Base-by-base conservation (phyloP, 2,113 vertebrate genomes). In the Neoarius graeffei region DNA sequence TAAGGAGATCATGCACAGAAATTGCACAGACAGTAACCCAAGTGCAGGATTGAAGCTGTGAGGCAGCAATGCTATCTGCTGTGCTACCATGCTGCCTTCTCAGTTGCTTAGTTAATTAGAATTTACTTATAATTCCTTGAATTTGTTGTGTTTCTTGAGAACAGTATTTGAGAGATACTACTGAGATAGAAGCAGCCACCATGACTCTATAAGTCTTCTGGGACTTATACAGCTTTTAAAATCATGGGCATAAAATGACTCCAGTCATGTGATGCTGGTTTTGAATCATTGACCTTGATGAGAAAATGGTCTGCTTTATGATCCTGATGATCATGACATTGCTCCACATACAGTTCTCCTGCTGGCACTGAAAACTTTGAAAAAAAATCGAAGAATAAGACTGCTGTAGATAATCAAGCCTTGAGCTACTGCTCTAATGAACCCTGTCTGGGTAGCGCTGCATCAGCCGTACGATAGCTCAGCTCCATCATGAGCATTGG, bases 201-300 rank as follows among this genome's bases (percentile, higher is more conserved):
- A 6, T 81, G 17, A 30, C 64, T 42, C 67, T 76, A 76, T 83
- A 54, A 66, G 27, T 71, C 30, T 74, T 20, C n/a, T 48, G 69
- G 81, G 57, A 76, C 11, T 80, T 77, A 73, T 71, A 57, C 80
- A 64, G 64, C 84, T 87, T 59, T 73, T 86, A 56, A 83, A 82
- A 77, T 14, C 27, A 13, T 20, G 64, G 76, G 66, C 82, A 87
- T 85, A 73, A 87, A 89, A 87, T 83, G 82, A 54, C 74, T 85
- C 84, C 56, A n/a, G 17, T 85, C 56, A 30, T 81, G 83, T 71
- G 60, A 42, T 85, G 66, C 80, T 59, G 73, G 83, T 81, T 54
- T 87, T 76, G 56, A 89, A 77, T 87, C 83, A 87, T 83, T 89
- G 90, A 87, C 88, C 90, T 89, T 86, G 60, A 64, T n/a, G 64